Percentiles rank a stretch among this genome's conserved stretches.
These are phyloP conservation scores for Zygothrica quintamaculata DNA, from an alignment of 2,888 invertebrate species.

Conservation along the genomic window DNA sequence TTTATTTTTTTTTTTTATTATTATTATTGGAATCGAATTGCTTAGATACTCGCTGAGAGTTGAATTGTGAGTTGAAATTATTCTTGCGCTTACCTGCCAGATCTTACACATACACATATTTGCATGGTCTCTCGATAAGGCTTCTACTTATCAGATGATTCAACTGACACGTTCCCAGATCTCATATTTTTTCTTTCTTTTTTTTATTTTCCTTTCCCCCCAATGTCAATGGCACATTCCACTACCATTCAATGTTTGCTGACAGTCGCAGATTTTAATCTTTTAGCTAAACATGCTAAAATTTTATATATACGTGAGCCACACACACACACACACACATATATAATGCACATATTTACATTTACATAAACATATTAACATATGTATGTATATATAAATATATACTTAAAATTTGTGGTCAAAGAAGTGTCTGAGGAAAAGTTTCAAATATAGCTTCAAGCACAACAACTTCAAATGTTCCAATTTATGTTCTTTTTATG, in stretches of 20 bases:
- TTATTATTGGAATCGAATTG: conserved; percentile 36
- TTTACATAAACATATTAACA: too few species aligned
- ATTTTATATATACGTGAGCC: conserved; percentile 28
- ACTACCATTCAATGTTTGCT: conserved; percentile 23
- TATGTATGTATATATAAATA: conserved; percentile 1
- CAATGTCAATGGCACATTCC: conserved; percentile 30
- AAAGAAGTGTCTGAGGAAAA: not conserved
- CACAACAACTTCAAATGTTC: conserved; percentile 20
- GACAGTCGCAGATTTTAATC: conserved; percentile 22
- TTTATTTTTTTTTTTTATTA: conserved; percentile 24
- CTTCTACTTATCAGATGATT: conserved; percentile 40
- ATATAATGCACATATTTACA: conserved; percentile 3
- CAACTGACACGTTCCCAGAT: conserved; percentile 27
- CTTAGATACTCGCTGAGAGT: conserved; percentile 2
- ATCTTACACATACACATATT: not conserved
- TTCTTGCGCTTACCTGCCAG: conserved; percentile 8
- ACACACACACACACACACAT: conserved; percentile 8
- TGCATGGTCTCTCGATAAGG: conserved; percentile 1
- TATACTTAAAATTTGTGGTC: not conserved
- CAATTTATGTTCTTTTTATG: conserved; percentile 28
- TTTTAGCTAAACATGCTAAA: conserved; percentile 12
- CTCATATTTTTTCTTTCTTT: conserved; percentile 2
- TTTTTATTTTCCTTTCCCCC: too few species aligned
- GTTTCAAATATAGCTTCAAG: conserved; percentile 21
- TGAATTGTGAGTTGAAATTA: not conserved